Evolutionary conservation across 2,113 vertebrate species (phyloP), one percentile per base, ranked within the genome.

Genomic region (Pangasianodon gigas): DNA sequence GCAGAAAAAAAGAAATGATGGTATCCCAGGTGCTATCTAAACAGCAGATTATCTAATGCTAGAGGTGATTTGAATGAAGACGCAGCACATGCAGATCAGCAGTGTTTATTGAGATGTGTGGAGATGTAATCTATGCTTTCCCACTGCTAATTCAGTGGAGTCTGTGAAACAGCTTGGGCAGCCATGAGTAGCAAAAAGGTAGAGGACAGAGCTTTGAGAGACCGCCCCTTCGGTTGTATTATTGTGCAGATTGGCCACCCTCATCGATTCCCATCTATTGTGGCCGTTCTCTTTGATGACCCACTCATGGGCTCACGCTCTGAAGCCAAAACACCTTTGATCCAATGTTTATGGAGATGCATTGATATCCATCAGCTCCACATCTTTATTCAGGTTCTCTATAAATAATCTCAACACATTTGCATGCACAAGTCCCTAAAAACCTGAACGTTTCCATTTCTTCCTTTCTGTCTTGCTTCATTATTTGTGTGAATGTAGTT

Each of bases 181-280:
- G 60, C 62, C 52, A 62, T 32, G 48, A 84, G 51, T 51, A 37
- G 11, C 71, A n/a, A 14, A 24, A 26, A 0, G 24, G 32, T 32
- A n/a, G 37, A 32, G 74, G 52, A 60, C 32, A 46, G n/a, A 32
- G 93, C 92, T 93, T 94, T 94, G 93, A 94, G 79, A 81, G 75
- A 69, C 88, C 58, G 0, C 90, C 89, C 86, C 54, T 92, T 90
- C 89, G 84, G 88, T 89, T 85, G 29, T 91, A 94, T 96, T 95
- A 92, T 95, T 96, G 95, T 96, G 95, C 93, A 95, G 94, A 96
- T 96, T 93, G 87, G 90, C 84, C 87, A 41, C 52, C 48, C 86
- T 54, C 62, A 91, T 67, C 7, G 87, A 91, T 92, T 92, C 93
- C 90, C 92, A 92, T 92, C 89, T 19, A 90, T 80, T 81, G 16